These are phyloP conservation scores for Myathropa florea DNA, from an alignment of 2,888 invertebrate genomes.

Conservation along the genomic window DNA sequence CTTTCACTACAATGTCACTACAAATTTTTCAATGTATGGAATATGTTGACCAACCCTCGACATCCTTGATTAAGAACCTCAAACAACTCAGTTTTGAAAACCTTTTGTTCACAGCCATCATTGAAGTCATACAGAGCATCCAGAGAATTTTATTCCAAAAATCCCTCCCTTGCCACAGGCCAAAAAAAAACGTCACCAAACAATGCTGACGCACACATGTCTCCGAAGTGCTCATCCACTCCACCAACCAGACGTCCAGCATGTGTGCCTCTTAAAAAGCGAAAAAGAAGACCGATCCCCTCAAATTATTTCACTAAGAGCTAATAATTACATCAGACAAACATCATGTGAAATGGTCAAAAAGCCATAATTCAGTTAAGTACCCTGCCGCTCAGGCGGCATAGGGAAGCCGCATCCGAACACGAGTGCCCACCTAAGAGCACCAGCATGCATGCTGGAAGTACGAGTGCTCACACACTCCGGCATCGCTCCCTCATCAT, in stretches of 20 bases:
- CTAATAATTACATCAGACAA: slow-evolving; percentile 73
- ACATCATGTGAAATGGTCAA: slow-evolving; percentile 73
- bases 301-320: slow-evolving; percentile 66
- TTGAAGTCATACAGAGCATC: background rate
- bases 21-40: too few relatives aligned
- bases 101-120: background rate
- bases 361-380: slow-evolving; percentile 73
- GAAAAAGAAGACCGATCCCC: slow-evolving; percentile 29
- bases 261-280: background rate
- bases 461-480: background rate
- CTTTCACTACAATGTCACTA: too few relatives aligned
- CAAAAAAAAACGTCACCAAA: background rate
- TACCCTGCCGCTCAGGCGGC: slow-evolving; percentile 49
- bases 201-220: background rate
- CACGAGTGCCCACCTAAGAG: background rate
- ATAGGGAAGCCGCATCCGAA: slow-evolving; percentile 26
- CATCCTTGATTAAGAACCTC: background rate
- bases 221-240: background rate
- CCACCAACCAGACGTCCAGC: background rate
- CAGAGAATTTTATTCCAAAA: too few relatives aligned
- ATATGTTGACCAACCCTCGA: too few relatives aligned
- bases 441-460: slow-evolving; percentile 9
- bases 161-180: background rate
- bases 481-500: slow-evolving; percentile 30
- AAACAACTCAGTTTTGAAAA: background rate